Conservation (phyloP, 35 echinoderm and acorn worm genomes). For the Ophiothrix spiculata region DNA sequence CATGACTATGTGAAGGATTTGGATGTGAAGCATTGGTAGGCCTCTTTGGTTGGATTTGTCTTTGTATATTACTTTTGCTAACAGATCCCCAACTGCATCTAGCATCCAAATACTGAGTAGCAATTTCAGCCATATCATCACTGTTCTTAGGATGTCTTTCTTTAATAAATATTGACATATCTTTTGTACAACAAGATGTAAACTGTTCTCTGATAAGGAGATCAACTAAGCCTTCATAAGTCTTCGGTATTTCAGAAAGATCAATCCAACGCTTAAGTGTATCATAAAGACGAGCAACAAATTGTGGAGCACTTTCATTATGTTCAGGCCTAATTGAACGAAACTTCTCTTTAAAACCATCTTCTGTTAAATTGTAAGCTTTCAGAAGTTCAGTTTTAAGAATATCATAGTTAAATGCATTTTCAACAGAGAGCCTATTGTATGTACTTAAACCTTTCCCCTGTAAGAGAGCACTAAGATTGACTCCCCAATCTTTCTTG, state of each 20-base stretch:
- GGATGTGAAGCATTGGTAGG: too few relatives aligned
- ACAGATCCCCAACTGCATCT: slow-evolving; percentile 9
- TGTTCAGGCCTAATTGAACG: not conserved
- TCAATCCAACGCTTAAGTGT: slow-evolving; percentile 51
- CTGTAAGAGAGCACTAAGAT: slow-evolving; percentile 22
- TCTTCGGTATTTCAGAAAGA: slow-evolving; percentile 20
- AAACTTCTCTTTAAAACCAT: slow-evolving; percentile 39
- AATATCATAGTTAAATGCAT: slow-evolving; percentile 25
- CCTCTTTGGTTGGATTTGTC: too few relatives aligned
- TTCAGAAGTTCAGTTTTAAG: slow-evolving; percentile 29
- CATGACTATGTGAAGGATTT: too few relatives aligned
- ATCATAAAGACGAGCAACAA: slow-evolving; percentile 25
- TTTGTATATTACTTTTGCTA: too few relatives aligned
- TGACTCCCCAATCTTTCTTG: slow-evolving; percentile 11
- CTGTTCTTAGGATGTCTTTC: not conserved
- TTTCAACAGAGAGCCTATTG: not conserved
- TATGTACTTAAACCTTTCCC: slow-evolving; percentile 24
- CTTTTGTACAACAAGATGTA: not conserved
- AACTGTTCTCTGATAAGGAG: slow-evolving; percentile 20
- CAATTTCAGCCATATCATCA: slow-evolving; percentile 14
- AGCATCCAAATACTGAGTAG: slow-evolving; percentile 38
- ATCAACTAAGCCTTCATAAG: slow-evolving; percentile 3
- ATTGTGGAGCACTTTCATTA: slow-evolving; percentile 23
- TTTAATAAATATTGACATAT: slow-evolving; percentile 22
- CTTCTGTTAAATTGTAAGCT: slow-evolving; percentile 27